phyloP scores from a whole-genome alignment of 2,888 invertebrate species.

The Diachrysia chrysitis region DNA sequence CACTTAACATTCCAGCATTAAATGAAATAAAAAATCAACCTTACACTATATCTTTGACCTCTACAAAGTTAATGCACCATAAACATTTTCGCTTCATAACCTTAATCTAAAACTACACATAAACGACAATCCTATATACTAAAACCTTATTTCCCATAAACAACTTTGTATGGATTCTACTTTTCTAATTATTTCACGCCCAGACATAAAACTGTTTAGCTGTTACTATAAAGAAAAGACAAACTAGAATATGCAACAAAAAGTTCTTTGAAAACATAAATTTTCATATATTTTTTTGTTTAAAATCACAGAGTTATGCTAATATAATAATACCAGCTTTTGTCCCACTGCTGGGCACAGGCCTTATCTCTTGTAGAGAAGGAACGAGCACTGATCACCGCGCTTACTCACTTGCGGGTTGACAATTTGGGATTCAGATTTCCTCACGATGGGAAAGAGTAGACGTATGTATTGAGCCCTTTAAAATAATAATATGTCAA shows the following conservation, averaged over 20 bases:
- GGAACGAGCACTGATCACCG: too few relatives aligned
- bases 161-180: conserved; percentile 26
- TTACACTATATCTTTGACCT: neutral
- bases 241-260: conserved; percentile 6
- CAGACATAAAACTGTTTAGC: conserved; percentile 46
- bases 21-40: too few relatives aligned
- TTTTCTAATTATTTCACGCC: conserved; percentile 55
- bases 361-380: too few relatives aligned
- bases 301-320: too few relatives aligned
- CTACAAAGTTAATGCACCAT: neutral
- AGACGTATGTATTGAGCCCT: too few relatives aligned
- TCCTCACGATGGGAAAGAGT: too few relatives aligned
- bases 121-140: conserved; percentile 34
- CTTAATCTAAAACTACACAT: neutral
- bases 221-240: conserved; percentile 30
- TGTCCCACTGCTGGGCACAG: too few relatives aligned
- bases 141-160: conserved; percentile 42
- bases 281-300: neutral
- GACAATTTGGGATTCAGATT: too few relatives aligned
- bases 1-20: too few relatives aligned
- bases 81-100: neutral
- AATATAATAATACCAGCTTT: too few relatives aligned
- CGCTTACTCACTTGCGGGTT: too few relatives aligned
- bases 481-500: too few relatives aligned
- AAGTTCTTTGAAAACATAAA: neutral